Evolutionary conservation across 2,888 invertebrate species (phyloP).

Genomic region (Pegoplata infirma): DNA sequence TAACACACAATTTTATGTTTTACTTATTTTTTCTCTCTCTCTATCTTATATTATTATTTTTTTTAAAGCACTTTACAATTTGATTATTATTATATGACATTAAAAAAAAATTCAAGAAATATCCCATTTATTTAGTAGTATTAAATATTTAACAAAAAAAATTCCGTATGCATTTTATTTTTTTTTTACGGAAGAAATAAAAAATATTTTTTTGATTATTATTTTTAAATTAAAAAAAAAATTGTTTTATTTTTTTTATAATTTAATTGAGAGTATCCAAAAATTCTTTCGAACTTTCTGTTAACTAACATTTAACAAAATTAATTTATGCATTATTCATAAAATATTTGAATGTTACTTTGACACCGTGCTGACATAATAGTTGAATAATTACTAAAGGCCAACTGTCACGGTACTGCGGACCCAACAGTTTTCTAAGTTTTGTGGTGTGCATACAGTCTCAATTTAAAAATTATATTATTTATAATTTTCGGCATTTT

Average conservation of each 20-base stretch:
- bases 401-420: too few species aligned
- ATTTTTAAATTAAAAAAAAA: constrained; percentile 9
- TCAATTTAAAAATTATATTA: too few species aligned
- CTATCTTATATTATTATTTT: constrained; percentile 15
- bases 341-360: too few species aligned
- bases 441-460: too few species aligned
- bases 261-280: not conserved
- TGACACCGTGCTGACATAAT: too few species aligned
- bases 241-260: not conserved
- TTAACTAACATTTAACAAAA: too few species aligned
- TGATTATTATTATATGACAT: constrained; percentile 20
- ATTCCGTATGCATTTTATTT: constrained; percentile 56
- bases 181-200: constrained; percentile 50
- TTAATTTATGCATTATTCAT: too few species aligned
- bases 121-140: constrained; percentile 50
- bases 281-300: too few species aligned
- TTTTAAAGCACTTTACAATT: constrained; percentile 20
- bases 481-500: too few species aligned
- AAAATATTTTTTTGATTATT: constrained; percentile 19
- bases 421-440: too few species aligned
- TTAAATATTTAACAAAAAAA: constrained; percentile 39
- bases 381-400: too few species aligned
- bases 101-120: constrained; percentile 24
- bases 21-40: constrained; percentile 16
- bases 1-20: constrained; percentile 33